phyloP scores from a whole-genome alignment of 1,140 invertebrate species.

The Pristionchus pacificus region DNA sequence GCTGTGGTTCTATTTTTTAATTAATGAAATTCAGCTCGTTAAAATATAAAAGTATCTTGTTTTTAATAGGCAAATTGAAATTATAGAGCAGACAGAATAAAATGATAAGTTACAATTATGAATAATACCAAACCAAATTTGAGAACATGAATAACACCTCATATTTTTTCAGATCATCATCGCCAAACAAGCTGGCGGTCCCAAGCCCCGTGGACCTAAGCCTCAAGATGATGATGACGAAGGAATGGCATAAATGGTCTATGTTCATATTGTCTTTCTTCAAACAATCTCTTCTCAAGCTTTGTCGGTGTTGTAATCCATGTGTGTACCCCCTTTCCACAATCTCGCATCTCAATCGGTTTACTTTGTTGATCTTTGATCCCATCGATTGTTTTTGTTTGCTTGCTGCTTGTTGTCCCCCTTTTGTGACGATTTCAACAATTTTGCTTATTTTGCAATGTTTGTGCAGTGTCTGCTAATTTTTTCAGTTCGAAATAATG shows the following conservation, averaged over 20 bases:
- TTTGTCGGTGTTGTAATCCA: not conserved
- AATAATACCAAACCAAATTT: too few relatives aligned
- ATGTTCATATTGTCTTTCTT: not conserved
- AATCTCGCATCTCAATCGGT: not conserved
- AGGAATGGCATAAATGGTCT: slow-evolving; percentile 46
- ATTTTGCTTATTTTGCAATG: not conserved
- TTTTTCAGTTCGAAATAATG: too few relatives aligned
- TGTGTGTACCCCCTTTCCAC: not conserved
- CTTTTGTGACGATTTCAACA: not conserved
- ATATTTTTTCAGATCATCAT: slow-evolving; percentile 47
- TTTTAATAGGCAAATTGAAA: too few relatives aligned
- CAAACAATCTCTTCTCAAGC: not conserved
- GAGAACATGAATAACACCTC: slow-evolving; percentile 1
- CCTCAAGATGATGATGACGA: slow-evolving; percentile 51
- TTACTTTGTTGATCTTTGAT: not conserved
- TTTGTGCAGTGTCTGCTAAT: not conserved
- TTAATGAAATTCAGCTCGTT: too few relatives aligned
- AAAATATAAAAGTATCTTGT: too few relatives aligned
- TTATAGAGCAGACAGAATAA: too few relatives aligned
- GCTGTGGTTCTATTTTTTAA: too few relatives aligned
- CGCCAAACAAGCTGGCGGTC: slow-evolving; percentile 53
- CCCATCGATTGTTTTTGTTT: not conserved
- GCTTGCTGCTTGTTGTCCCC: not conserved
- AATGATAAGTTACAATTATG: too few relatives aligned
- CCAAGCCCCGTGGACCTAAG: slow-evolving; percentile 45